Evolutionary conservation across 2,888 invertebrate species (phyloP).

Genomic region (Thecophora atra): DNA sequence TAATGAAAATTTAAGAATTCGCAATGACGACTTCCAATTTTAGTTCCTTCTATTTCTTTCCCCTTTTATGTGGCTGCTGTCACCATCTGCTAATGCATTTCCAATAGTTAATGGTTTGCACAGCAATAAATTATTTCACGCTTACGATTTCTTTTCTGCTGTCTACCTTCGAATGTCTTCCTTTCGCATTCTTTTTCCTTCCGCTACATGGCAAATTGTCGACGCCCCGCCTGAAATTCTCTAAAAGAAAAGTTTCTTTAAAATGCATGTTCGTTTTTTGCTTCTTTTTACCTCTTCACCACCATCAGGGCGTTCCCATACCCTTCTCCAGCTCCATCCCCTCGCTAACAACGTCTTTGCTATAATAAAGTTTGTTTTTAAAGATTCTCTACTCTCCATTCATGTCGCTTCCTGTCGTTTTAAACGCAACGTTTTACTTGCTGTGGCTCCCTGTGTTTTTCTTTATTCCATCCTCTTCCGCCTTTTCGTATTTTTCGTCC

Average conservation of each 20-base stretch:
- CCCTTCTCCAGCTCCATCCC: too few relatives aligned
- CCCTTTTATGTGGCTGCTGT: background rate
- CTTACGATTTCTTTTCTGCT: constrained; percentile 7
- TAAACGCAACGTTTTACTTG: background rate
- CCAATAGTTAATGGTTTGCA: constrained; percentile 18
- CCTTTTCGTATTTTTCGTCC: background rate
- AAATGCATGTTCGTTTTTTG: background rate
- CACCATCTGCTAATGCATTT: constrained; percentile 26
- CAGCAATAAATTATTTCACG: constrained; percentile 22
- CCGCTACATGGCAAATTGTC: constrained; percentile 18
- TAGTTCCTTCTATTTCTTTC: background rate
- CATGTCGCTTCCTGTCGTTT: background rate
- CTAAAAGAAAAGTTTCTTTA: background rate
- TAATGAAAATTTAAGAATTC: constrained; percentile 26
- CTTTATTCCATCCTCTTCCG: background rate
- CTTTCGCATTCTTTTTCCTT: constrained; percentile 15
- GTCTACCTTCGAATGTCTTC: background rate
- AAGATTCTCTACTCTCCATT: background rate
- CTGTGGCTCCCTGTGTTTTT: background rate
- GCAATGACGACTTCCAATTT: background rate
- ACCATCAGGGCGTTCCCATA: too few relatives aligned
- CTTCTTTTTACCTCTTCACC: background rate
- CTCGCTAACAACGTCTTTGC: too few relatives aligned
- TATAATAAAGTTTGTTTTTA: constrained; percentile 4
- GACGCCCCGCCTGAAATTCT: background rate